These are phyloP conservation scores for Syndactyla subalaris DNA, from an alignment of 2,797 vertebrate genomes.

Conservation along the genomic window DNA sequence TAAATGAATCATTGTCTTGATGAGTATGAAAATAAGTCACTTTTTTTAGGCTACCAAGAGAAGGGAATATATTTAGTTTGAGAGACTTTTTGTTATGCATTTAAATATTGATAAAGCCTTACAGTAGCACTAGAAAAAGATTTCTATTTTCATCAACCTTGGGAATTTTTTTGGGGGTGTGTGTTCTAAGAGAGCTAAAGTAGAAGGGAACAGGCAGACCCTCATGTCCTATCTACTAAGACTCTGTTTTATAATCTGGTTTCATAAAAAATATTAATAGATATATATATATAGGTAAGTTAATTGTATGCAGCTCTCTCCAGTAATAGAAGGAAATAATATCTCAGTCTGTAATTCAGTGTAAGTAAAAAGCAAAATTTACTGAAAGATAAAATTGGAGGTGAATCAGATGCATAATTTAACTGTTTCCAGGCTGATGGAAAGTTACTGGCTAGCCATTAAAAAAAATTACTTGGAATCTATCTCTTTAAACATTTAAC, in stretches of 20 bases:
- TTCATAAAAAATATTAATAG: not conserved
- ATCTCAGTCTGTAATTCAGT: not conserved
- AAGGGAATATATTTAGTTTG: not conserved
- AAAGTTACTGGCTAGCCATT: not conserved
- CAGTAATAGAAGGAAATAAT: not conserved
- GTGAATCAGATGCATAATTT: not conserved
- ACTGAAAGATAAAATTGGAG: not conserved
- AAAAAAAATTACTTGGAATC: not conserved
- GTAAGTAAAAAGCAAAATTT: not conserved
- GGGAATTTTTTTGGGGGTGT: fast-evolving
- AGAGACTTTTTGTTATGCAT: not conserved
- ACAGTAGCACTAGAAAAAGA: not conserved
- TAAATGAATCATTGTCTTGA: not conserved
- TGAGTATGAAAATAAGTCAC: not conserved
- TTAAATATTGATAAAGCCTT: not conserved
- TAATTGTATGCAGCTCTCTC: not conserved
- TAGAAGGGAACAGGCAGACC: not conserved
- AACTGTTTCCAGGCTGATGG: not conserved
- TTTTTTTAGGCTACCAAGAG: not conserved
- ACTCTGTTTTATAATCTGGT: not conserved
- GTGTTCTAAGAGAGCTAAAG: not conserved
- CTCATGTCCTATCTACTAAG: not conserved
- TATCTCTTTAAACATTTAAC: not conserved
- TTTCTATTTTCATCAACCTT: not conserved
- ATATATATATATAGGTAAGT: not conserved